These are phyloP conservation scores for Corella eumyota DNA, from an alignment of 23 tunicate species.

Conservation along the genomic window DNA sequence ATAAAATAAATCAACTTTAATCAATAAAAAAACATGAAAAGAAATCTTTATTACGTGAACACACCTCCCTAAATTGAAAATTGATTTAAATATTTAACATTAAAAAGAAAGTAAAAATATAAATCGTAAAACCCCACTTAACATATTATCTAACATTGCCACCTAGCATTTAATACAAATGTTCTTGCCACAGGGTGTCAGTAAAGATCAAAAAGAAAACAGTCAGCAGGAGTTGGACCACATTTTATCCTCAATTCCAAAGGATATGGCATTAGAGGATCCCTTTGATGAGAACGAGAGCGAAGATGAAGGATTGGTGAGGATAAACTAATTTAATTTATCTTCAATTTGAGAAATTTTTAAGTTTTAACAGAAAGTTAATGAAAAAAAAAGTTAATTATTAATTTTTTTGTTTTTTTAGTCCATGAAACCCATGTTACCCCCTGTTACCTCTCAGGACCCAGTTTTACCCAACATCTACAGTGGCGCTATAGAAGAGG, in stretches of 20 bases:
- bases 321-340: background rate
- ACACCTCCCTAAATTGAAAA: too few species aligned
- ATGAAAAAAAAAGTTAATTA: background rate
- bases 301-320: constrained; percentile 73
- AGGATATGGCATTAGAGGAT: constrained; percentile 43
- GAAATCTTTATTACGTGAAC: too few species aligned
- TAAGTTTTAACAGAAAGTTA: background rate
- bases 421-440: background rate
- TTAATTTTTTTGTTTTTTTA: background rate
- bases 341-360: background rate
- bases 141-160: too few species aligned
- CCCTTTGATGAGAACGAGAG: constrained; percentile 92
- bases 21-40: too few species aligned
- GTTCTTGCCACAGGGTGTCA: too few species aligned
- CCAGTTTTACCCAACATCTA: constrained; percentile 10
- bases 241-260: constrained; percentile 6
- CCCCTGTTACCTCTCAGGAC: background rate
- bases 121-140: too few species aligned
- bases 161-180: too few species aligned
- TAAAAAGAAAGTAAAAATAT: too few species aligned
- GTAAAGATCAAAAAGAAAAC: constrained; percentile 6
- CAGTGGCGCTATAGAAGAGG: constrained; percentile 86
- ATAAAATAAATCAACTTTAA: too few species aligned
- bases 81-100: too few species aligned
- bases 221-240: constrained; percentile 15